These are phyloP conservation scores for Myoxocephalus aenaeus DNA, from an alignment of 2,797 vertebrate genomes.

Conservation along the genomic window DNA sequence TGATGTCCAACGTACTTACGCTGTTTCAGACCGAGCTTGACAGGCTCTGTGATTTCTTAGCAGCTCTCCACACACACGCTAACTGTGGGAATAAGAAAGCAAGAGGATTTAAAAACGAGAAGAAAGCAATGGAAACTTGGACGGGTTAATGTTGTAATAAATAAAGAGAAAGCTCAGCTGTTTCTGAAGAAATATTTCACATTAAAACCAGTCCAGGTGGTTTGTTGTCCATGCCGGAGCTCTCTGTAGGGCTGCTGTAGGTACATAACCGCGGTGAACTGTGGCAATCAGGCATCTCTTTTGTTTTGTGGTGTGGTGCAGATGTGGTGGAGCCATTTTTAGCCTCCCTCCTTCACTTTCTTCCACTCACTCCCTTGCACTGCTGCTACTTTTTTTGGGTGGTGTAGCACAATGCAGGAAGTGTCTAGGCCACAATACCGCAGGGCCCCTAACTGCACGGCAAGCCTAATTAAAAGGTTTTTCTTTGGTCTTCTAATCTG, in stretches of 20 bases:
- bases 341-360: conserved; percentile 70
- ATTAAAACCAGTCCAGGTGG: conserved; percentile 47
- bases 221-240: conserved; percentile 20
- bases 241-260: conserved; percentile 15
- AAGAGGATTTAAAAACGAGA: conserved; percentile 4
- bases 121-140: conserved; percentile 41
- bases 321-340: conserved; percentile 80
- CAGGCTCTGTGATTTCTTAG: conserved; percentile 50
- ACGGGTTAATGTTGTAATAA: conserved; percentile 19
- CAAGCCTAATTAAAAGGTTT: conserved; percentile 85
- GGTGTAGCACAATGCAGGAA: conserved; percentile 81
- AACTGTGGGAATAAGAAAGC: conserved; percentile 43
- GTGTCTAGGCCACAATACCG: conserved; percentile 75
- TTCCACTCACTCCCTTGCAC: conserved; percentile 58
- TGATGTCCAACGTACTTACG: conserved; percentile 38
- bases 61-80: conserved; percentile 8
- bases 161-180: conserved; percentile 30
- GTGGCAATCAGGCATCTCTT: conserved; percentile 62
- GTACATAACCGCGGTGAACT: conserved; percentile 40
- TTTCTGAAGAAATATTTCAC: conserved; percentile 10
- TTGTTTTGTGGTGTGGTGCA: conserved; percentile 68
- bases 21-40: conserved; percentile 50
- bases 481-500: conserved; percentile 77
- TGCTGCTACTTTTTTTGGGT: conserved; percentile 71
- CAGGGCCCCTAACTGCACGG: conserved; percentile 70